Evolutionary conservation across 2,797 vertebrate species (phyloP).

Genomic region (Ataeniobius toweri): DNA sequence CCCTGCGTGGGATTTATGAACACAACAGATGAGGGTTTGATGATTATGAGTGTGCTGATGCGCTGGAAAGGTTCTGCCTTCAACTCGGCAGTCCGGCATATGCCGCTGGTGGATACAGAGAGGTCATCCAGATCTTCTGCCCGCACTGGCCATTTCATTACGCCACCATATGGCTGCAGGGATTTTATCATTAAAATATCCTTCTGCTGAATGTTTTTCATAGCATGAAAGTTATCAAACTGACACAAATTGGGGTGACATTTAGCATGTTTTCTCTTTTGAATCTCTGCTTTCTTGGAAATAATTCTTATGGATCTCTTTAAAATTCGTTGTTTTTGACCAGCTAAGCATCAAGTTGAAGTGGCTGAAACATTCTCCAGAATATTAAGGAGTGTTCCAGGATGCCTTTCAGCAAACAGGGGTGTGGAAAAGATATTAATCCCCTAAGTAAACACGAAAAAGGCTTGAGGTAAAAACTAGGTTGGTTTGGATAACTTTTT

Average conservation of each 20-base stretch:
- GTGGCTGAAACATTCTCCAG: constrained; percentile 41
- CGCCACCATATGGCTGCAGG: constrained; percentile 73
- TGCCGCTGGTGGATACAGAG: constrained; percentile 61
- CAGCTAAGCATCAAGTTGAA: constrained; percentile 30
- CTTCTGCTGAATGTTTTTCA: constrained; percentile 45
- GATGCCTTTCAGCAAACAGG: constrained; percentile 20
- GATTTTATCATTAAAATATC: constrained; percentile 70
- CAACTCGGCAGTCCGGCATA: constrained; percentile 50
- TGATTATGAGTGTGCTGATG: constrained; percentile 68
- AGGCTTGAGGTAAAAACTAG: background rate
- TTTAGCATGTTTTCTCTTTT: constrained; percentile 21
- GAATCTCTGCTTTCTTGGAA: constrained; percentile 27
- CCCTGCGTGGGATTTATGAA: constrained; percentile 62
- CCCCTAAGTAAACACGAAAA: background rate
- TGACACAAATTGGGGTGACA: constrained; percentile 11
- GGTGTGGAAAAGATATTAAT: background rate
- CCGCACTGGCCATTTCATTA: constrained; percentile 66
- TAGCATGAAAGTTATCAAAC: constrained; percentile 32
- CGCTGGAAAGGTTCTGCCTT: constrained; percentile 58
- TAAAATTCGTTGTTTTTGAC: constrained; percentile 17
- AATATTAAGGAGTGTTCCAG: constrained; percentile 55
- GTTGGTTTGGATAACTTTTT: background rate
- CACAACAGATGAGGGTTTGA: constrained; percentile 71
- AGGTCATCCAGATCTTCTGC: constrained; percentile 71
- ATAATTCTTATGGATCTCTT: constrained; percentile 29